phyloP scores from a whole-genome alignment of 2,888 invertebrate species.

The Drosophila austrosaltans region DNA sequence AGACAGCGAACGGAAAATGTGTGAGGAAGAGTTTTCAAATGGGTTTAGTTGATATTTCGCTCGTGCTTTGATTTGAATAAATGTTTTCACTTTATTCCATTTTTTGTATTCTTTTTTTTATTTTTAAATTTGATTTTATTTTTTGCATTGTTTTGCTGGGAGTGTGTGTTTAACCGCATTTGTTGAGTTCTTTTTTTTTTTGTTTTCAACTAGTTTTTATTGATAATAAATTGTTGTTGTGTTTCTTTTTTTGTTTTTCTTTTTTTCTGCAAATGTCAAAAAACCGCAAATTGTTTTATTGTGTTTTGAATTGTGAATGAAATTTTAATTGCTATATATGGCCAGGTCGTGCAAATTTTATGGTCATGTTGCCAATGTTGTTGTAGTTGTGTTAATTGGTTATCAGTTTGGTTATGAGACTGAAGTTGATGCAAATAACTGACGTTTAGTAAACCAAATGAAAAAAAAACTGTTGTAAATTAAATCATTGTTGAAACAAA shows the following conservation, averaged over 20 bases:
- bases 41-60: slow-evolving; percentile 42
- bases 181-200: slow-evolving; percentile 36
- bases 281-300: slow-evolving; percentile 72
- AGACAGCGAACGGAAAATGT: slow-evolving; percentile 26
- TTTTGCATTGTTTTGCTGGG: slow-evolving; percentile 30
- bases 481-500: background rate
- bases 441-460: background rate
- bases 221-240: slow-evolving; percentile 2
- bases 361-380: slow-evolving; percentile 26
- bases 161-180: slow-evolving; percentile 55
- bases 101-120: slow-evolving; percentile 14
- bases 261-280: slow-evolving; percentile 45
- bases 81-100: slow-evolving; percentile 18
- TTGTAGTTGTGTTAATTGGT: slow-evolving; percentile 45
- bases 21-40: slow-evolving; percentile 31
- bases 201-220: slow-evolving; percentile 14
- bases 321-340: slow-evolving; percentile 68
- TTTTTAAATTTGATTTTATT: slow-evolving; percentile 25
- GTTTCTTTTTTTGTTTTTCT: slow-evolving; percentile 29
- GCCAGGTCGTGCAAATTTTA: slow-evolving; percentile 39
- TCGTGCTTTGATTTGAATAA: slow-evolving; percentile 50
- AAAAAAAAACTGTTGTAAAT: slow-evolving; percentile 2
- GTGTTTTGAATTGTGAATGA: slow-evolving; percentile 44
- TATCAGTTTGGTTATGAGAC: slow-evolving; percentile 1
- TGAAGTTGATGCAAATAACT: background rate